Base-by-base conservation (phyloP, 2,888 invertebrate genomes). In the Dryobota labecula region DNA sequence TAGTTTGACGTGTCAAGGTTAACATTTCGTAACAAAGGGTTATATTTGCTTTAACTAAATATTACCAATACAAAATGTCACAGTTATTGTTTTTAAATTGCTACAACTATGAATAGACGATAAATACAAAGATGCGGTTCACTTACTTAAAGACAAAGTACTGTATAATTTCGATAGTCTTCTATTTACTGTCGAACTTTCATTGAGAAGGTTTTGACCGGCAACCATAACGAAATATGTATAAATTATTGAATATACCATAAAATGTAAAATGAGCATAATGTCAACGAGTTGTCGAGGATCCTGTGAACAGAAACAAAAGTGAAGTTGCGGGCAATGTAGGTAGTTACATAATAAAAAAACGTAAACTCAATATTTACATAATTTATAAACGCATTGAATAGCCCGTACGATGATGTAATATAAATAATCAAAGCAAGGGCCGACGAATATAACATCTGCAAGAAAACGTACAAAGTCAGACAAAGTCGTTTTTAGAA, bases 171-270 rank as follows among this genome's bases (percentile, higher is more conserved):
- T 66, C 0, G 76, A 61, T 15, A 82, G 15, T 0, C 27, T n/a
- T 43, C 58, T 76, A 9, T 72, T 45, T 3, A 63, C 13, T 20
- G 4, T 51, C 11, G 2, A 36, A 24, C 53, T 43, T 73, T 79
- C 71, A 27, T 74, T 79, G 0, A 49, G 3, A 0, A 82, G 20
- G 38, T 65, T 73, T 43, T 82, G 82, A 0, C 82, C 73, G 1
- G 73, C 64, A 54, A n/a, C 20, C 13, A 76, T 43, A 0, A 65
- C 7, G 15, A 63, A 43, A 24, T 30, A 64, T n/a, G 71, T 57
- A 11, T 56, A 56, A 36, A 67, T 54, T 0, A 70, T 18, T 11
- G 73, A 62, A 43, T 49, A 49, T 6, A 54, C 11, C 53, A 36
- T 36, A 27, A 54, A 43, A 47, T 68, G 53, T 24, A 62, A 38